These are phyloP conservation scores for Clanis bilineata DNA, from an alignment of 2,888 invertebrate species.

Conservation along the genomic window DNA sequence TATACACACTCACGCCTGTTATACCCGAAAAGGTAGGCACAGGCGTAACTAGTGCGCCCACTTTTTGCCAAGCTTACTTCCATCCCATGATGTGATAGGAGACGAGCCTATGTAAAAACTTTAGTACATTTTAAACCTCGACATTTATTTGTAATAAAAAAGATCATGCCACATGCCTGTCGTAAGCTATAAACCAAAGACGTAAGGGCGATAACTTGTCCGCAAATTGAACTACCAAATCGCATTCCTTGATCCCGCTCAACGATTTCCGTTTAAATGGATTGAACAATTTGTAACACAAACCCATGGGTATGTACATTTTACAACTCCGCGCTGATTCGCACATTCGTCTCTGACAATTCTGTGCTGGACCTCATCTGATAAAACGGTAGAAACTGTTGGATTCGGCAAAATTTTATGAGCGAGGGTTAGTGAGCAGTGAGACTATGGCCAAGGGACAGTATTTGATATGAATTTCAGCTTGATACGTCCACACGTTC, in stretches of 20 bases:
- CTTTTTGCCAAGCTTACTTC: too few species aligned
- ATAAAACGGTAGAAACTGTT: neutral
- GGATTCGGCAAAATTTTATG: neutral
- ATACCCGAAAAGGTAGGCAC: too few species aligned
- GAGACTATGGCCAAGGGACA: too few species aligned
- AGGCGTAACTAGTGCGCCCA: too few species aligned
- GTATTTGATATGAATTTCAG: too few species aligned
- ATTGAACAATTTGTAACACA: slow-evolving; percentile 19
- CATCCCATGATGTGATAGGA: too few species aligned
- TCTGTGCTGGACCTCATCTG: neutral
- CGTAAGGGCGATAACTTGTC: slow-evolving; percentile 42
- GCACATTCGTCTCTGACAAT: slow-evolving; percentile 17
- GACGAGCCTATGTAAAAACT: too few species aligned
- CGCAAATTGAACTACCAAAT: slow-evolving; percentile 39
- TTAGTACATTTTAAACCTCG: too few species aligned
- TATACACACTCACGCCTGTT: too few species aligned
- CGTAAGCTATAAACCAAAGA: slow-evolving; percentile 35
- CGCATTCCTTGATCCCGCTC: slow-evolving; percentile 18
- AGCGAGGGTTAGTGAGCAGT: neutral
- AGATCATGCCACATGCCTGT: neutral
- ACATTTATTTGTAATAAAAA: too few species aligned
- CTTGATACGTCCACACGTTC: too few species aligned
- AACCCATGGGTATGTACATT: slow-evolving; percentile 20
- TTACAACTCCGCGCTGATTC: slow-evolving; percentile 16
- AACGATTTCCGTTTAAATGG: slow-evolving; percentile 22